Evolutionary conservation across 1,140 invertebrate species (phyloP).

Genomic region (Anastrepha obliqua): DNA sequence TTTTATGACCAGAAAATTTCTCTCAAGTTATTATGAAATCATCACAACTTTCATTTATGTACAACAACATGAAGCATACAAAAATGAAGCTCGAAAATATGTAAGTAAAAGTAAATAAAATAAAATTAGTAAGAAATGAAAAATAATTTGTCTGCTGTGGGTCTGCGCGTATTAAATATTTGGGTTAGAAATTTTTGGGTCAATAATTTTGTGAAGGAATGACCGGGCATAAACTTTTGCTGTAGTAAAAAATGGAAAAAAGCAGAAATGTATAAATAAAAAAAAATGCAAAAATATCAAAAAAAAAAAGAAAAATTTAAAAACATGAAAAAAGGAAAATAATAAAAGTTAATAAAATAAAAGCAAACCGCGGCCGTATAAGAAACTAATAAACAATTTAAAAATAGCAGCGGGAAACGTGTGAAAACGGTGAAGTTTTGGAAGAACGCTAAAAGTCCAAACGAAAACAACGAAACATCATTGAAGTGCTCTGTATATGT

Average conservation of each 20-base stretch:
- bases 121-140: background rate
- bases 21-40: slow-evolving; percentile 4
- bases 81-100: background rate
- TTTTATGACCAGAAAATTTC: background rate
- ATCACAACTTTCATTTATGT: background rate
- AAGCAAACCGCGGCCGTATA: no score
- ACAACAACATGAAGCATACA: background rate
- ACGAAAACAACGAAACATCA: background rate
- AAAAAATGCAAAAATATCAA: background rate
- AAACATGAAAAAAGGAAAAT: background rate
- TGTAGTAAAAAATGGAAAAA: background rate
- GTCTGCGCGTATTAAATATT: background rate
- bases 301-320: background rate
- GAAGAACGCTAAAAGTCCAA: background rate
- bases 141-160: background rate
- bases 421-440: background rate
- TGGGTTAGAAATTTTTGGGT: background rate
- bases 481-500: background rate
- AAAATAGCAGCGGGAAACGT: background rate
- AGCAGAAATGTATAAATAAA: background rate
- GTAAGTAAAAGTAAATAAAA: background rate
- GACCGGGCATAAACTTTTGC: background rate
- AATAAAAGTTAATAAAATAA: no score
- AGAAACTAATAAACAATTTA: no score
- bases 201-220: slow-evolving; percentile 7